Percentiles rank a stretch among this genome's conserved stretches.
phyloP scores from a whole-genome alignment of 2,113 vertebrate species.

The Guaruba guarouba region DNA sequence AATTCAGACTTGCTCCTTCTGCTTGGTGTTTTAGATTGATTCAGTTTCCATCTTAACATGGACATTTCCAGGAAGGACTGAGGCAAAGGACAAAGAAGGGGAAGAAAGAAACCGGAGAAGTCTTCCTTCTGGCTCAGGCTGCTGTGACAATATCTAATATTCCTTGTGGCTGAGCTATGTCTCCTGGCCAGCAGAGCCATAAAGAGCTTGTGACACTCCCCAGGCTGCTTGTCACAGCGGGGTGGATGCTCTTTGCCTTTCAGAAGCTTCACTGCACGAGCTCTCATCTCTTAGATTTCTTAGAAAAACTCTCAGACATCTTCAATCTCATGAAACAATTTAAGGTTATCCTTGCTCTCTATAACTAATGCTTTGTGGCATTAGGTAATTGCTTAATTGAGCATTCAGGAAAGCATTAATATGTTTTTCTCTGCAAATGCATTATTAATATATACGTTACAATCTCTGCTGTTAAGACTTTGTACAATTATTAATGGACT shows the following conservation, averaged over 20 bases:
- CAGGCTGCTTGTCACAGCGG: not conserved
- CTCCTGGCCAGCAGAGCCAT: not conserved
- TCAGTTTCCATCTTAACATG: not conserved
- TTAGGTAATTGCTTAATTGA: conserved; percentile 42
- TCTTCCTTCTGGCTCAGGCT: not conserved
- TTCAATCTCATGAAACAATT: not conserved
- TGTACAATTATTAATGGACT: conserved; percentile 31
- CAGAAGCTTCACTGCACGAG: not conserved
- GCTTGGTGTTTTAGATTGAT: not conserved
- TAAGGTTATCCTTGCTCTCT: not conserved
- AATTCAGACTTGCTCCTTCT: not conserved
- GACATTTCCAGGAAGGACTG: not conserved
- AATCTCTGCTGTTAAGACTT: conserved; percentile 12
- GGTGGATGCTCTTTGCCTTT: not conserved
- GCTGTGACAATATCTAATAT: not conserved
- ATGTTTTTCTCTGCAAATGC: conserved; percentile 38
- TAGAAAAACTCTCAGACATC: not conserved
- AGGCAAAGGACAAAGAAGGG: not conserved
- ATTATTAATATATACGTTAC: conserved; percentile 42
- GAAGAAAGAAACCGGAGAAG: not conserved
- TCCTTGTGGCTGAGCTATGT: not conserved
- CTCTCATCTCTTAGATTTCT: not conserved
- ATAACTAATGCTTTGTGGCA: not conserved
- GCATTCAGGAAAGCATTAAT: conserved; percentile 37
- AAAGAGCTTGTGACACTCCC: not conserved